Conservation (phyloP, 2,113 vertebrate genomes). For the Anguilla japonica region DNA sequence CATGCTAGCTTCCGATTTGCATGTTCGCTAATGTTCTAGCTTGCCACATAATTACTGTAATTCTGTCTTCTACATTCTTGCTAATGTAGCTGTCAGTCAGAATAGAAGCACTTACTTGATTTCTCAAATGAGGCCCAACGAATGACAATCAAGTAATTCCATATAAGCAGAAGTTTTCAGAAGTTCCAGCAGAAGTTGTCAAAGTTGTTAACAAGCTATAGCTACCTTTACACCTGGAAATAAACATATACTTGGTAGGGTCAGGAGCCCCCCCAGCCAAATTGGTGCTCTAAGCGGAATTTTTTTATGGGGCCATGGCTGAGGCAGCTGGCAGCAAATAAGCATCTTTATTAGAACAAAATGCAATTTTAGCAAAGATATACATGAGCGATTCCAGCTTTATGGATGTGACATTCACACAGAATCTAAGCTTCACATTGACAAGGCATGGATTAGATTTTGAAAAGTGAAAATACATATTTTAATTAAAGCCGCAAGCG, state of each 20-base stretch:
- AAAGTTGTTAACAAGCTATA: not conserved
- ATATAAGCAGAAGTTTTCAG: not conserved
- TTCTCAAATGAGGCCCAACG: not conserved
- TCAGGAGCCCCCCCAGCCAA: not conserved
- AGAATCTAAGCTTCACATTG: no score
- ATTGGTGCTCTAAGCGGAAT: not conserved
- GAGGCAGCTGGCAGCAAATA: not conserved
- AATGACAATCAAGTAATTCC: not conserved
- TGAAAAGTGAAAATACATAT: no score
- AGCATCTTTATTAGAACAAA: no score
- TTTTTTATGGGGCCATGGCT: not conserved
- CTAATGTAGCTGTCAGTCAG: not conserved
- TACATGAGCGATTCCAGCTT: not conserved
- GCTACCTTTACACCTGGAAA: not conserved
- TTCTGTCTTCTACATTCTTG: not conserved
- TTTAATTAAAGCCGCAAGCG: no score
- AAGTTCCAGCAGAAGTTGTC: not conserved
- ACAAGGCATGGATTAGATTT: no score
- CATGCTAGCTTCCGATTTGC: not conserved
- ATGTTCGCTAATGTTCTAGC: not conserved
- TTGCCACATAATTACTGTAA: not conserved
- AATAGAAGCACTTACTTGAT: not conserved
- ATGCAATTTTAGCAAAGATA: not conserved
- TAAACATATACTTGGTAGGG: not conserved
- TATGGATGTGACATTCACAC: no score